Conservation (phyloP, 2,113 vertebrate genomes). For the Nothobranchius kuhntae region DNA sequence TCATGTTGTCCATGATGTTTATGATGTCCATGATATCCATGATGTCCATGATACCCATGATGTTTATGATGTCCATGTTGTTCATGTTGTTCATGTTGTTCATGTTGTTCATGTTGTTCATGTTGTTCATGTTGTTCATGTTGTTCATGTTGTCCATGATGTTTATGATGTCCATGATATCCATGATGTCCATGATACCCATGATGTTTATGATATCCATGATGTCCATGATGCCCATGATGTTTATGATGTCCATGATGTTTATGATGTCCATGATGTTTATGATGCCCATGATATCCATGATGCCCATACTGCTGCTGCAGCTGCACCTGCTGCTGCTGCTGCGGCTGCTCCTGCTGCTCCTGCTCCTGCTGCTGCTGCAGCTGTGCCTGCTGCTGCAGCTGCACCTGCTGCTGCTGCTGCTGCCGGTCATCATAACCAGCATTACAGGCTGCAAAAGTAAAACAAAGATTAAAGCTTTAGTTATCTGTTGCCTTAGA, state of each 20-base stretch:
- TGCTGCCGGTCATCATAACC: neutral
- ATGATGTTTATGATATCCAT: no score
- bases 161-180: neutral
- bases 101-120: neutral
- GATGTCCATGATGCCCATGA: neutral
- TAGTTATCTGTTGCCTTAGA: no score
- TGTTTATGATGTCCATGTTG: no score
- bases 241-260: no score
- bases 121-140: neutral
- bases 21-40: no score
- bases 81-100: no score
- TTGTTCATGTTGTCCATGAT: neutral
- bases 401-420: neutral
- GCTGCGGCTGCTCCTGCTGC: neutral
- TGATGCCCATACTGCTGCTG: neutral
- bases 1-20: no score
- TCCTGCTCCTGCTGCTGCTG: neutral
- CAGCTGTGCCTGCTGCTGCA: neutral
- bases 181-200: neutral
- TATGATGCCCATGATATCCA: neutral
- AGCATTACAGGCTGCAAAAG: slow-evolving; percentile 34
- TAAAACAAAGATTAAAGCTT: neutral
- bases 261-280: neutral
- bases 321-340: neutral
- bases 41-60: no score